Conservation (phyloP, 1,140 invertebrate species). For the Anadara kagoshimensis region DNA sequence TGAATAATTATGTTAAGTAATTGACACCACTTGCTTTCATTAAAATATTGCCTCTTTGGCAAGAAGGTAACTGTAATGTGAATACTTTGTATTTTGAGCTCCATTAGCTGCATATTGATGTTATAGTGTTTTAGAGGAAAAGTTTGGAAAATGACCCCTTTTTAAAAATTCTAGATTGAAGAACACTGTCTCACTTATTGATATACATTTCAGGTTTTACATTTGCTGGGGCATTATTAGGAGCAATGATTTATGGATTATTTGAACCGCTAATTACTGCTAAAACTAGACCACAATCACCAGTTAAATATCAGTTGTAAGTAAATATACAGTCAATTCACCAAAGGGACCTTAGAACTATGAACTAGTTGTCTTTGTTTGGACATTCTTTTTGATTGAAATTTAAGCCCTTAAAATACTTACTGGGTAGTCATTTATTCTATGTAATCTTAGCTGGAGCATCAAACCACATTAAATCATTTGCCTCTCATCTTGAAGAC, state of each 20-base stretch:
- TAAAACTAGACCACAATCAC: constrained; percentile 38
- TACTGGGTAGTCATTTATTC: neutral
- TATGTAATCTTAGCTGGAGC: neutral
- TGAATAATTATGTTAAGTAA: no score
- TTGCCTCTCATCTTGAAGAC: no score
- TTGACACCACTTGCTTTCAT: no score
- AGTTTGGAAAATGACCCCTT: no score
- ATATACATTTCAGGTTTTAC: constrained; percentile 45
- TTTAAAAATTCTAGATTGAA: no score
- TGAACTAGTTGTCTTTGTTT: neutral
- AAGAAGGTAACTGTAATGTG: neutral
- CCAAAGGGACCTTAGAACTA: neutral
- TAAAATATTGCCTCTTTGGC: neutral
- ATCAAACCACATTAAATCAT: no score
- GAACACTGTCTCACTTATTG: neutral
- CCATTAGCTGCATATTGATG: no score
- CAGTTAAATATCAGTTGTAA: constrained; percentile 46
- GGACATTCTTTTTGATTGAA: neutral
- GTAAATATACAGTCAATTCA: neutral
- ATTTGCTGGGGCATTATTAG: constrained; percentile 46
- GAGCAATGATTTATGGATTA: constrained; percentile 53
- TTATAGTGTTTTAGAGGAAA: no score
- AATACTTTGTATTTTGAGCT: neutral
- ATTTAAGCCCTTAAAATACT: neutral
- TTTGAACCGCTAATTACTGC: constrained; percentile 36